phyloP scores from a whole-genome alignment of 2,797 vertebrate genomes.

The Alca torda region DNA sequence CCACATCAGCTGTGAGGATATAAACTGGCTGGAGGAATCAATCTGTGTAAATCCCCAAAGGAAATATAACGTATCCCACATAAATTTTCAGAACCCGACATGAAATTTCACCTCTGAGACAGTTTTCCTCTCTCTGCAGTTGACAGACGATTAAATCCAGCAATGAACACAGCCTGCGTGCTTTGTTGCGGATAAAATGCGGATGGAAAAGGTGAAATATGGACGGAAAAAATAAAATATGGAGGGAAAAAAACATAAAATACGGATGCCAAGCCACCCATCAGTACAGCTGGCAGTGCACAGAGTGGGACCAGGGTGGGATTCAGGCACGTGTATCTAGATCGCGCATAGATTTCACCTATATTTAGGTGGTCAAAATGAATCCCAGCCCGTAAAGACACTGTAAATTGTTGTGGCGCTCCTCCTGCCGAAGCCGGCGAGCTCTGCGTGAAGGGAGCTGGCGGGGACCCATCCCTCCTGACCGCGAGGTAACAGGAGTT shows the following conservation, averaged over 20 bases:
- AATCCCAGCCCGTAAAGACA: neutral
- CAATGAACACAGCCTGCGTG: accelerated
- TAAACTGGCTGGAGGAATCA: neutral
- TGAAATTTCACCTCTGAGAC: neutral
- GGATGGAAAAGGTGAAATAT: neutral
- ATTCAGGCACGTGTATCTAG: accelerated
- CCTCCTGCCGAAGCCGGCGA: neutral
- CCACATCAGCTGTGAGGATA: neutral
- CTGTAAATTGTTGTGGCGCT: accelerated
- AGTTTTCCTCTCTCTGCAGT: neutral
- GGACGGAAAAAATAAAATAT: neutral
- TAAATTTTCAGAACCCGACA: neutral
- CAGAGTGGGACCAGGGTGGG: neutral
- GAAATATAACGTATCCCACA: neutral
- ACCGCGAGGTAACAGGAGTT: slow-evolving; percentile 12
- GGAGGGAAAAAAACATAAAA: neutral
- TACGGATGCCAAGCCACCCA: accelerated
- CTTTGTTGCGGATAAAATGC: neutral
- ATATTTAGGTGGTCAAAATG: neutral
- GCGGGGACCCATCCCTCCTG: neutral
- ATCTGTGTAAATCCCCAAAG: neutral
- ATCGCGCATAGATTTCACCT: neutral
- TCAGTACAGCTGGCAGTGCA: neutral
- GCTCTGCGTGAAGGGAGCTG: neutral
- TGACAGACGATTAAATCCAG: neutral